Evolutionary conservation across 2,113 vertebrate species (phyloP), one percentile per base, ranked within the genome.

Genomic region (Helogale parvula): DNA sequence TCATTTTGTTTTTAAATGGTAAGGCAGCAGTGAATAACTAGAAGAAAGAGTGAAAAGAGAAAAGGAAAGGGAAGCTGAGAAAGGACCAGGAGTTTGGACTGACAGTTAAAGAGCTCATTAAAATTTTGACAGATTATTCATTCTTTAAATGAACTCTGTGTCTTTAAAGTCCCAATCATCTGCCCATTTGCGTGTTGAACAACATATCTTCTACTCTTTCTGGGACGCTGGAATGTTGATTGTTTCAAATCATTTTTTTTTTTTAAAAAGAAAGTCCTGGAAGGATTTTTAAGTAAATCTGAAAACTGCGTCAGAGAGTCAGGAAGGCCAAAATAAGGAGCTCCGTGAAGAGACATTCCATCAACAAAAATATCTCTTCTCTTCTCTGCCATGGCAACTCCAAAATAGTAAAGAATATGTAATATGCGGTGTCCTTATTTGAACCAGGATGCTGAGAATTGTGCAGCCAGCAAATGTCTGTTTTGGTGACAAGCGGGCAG

Each of bases 341-440:
- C 85, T 96, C 96, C 83, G 97, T 97, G 93, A 98, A 96, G 96
- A 96, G 97, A 96, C 97, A 97, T 97, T 98, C 97, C 96, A 93
- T 96, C 96, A 98, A 96, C 95, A 82, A 98, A 98, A 98, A 98
- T 98, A 98, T 98, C 96, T 97, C 79, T 86, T 88, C 92, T 80
- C 84, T 93, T 82, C 92, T 94, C 94, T 98, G 92, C 95, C 97
- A 98, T 98, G 97, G 97, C 92, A 98, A 98, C 97, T 97, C 81
- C 97, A 98, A 98, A 98, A 98, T 97, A 98, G 97, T 96, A 97
- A 97, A 98, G 97, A 98, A 97, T 98, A 98, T 98, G 97, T 91
- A 93, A 96, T 94, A 94, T 82, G 85, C 85, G 27, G 93, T 97
- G 96, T 97, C 98, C 98, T 98, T 95, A 93, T 84, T 94, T 98